Evolutionary conservation across 2,888 invertebrate species (phyloP).

Genomic region (Dasysyrphus albostriatus): DNA sequence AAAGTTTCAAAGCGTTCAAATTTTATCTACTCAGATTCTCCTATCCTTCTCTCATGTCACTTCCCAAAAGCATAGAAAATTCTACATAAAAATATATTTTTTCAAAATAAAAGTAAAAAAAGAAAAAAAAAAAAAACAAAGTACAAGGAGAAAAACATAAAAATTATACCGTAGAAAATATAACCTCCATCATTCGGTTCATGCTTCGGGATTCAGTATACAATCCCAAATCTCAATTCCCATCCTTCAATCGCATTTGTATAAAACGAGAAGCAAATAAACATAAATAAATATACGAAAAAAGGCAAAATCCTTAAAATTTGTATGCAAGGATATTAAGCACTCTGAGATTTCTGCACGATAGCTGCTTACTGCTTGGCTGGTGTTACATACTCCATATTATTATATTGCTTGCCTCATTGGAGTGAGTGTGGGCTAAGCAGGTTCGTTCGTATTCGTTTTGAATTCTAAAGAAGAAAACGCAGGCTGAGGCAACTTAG

Average conservation of each 20-base stretch:
- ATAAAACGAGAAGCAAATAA: conserved; percentile 27
- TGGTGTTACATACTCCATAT: conserved; percentile 42
- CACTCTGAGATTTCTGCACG: conserved; percentile 41
- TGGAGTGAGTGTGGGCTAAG: conserved; percentile 33
- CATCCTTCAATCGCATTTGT: conserved; percentile 35
- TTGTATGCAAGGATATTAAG: conserved; percentile 47
- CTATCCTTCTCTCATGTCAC: background rate
- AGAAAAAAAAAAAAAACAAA: background rate
- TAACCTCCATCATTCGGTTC: conserved; percentile 36
- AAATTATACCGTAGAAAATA: conserved; percentile 25
- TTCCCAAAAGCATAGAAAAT: background rate
- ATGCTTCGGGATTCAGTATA: conserved; percentile 20
- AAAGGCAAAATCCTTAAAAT: conserved; percentile 36
- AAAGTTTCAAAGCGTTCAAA: background rate
- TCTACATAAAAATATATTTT: conserved; percentile 19
- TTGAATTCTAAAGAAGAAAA: conserved; percentile 37
- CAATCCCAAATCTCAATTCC: conserved; percentile 27
- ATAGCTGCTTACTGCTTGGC: conserved; percentile 23
- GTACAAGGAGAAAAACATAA: conserved; percentile 14
- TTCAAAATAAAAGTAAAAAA: background rate
- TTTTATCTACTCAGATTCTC: background rate
- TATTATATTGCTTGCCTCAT: conserved; percentile 34
- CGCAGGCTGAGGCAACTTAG: conserved; percentile 13
- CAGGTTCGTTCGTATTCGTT: conserved; percentile 34
- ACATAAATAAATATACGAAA: conserved; percentile 38